Percentiles rank a stretch among this genome's conserved stretches.
Conservation (phyloP, 2,888 invertebrate genomes). For the Patella ulyssiponensis region DNA sequence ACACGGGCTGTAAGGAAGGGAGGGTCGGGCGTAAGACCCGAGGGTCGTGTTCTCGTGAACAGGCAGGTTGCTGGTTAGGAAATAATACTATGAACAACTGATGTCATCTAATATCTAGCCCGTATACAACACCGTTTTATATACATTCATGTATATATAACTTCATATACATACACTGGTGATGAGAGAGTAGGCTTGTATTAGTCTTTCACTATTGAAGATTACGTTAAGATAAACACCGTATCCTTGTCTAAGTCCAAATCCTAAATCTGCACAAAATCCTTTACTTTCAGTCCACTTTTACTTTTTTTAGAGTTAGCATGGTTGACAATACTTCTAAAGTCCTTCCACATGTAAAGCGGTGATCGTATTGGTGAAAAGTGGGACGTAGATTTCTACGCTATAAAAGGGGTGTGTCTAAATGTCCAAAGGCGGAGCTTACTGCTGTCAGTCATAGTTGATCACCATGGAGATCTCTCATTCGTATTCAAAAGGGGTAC, state of each 20-base stretch:
- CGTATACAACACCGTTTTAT: too few relatives aligned
- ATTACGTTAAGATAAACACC: too few relatives aligned
- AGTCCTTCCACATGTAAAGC: too few relatives aligned
- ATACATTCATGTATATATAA: too few relatives aligned
- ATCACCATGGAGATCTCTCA: constrained; percentile 17
- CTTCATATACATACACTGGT: too few relatives aligned
- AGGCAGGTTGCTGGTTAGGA: background rate
- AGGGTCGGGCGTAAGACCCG: constrained; percentile 5
- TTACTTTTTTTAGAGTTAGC: constrained; percentile 1
- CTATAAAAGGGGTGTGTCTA: background rate
- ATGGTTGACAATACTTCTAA: background rate
- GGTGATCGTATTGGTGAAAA: too few relatives aligned
- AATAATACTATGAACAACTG: too few relatives aligned
- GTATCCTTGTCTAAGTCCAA: background rate
- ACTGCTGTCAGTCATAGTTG: constrained; percentile 17
- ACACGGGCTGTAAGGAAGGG: background rate
- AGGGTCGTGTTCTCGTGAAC: constrained; percentile 2
- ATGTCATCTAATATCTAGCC: too few relatives aligned
- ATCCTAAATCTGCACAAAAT: constrained; percentile 11
- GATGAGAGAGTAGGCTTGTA: too few relatives aligned
- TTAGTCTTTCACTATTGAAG: too few relatives aligned
- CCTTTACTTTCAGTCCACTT: constrained; percentile 6
- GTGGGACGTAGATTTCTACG: too few relatives aligned
- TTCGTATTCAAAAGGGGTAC: too few relatives aligned
- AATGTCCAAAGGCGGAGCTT: constrained; percentile 8